Evolutionary conservation across 2,113 vertebrate species (phyloP).

Genomic region (Probosciger aterrimus): DNA sequence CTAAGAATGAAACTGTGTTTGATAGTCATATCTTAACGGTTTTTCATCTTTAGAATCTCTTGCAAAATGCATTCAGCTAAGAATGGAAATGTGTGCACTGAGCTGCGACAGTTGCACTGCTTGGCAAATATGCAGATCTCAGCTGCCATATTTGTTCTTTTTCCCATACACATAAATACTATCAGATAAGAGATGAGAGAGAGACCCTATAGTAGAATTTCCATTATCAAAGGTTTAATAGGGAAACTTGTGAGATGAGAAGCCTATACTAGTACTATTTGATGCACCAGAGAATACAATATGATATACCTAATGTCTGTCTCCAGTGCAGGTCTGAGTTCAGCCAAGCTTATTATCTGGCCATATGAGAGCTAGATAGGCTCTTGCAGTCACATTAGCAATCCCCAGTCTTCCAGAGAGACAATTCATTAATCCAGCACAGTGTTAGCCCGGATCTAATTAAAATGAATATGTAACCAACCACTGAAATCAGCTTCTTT

Average conservation of each 20-base stretch:
- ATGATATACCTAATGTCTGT: background rate
- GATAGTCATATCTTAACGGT: background rate
- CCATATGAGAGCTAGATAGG: background rate
- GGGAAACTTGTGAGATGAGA: background rate
- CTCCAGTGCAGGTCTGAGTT: background rate
- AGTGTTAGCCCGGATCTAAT: background rate
- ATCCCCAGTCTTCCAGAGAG: background rate
- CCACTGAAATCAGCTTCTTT: background rate
- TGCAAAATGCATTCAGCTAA: background rate
- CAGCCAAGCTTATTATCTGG: background rate
- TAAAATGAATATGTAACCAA: slow-evolving; percentile 13
- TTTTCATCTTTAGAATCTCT: background rate
- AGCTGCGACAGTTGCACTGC: background rate
- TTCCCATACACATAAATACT: background rate
- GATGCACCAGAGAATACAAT: background rate
- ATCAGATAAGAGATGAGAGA: background rate
- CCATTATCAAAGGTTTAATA: background rate
- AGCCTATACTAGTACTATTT: background rate
- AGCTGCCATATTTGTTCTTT: background rate
- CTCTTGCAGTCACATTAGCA: background rate
- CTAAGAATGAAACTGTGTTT: background rate
- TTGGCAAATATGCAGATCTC: background rate
- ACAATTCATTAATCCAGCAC: background rate
- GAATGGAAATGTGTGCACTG: background rate
- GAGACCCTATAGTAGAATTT: background rate